A percentile compares a stretch with the other conserved stretches of the same genome.
Conservation (phyloP, 2,797 vertebrate species). For the Sandelia bainsii region DNA sequence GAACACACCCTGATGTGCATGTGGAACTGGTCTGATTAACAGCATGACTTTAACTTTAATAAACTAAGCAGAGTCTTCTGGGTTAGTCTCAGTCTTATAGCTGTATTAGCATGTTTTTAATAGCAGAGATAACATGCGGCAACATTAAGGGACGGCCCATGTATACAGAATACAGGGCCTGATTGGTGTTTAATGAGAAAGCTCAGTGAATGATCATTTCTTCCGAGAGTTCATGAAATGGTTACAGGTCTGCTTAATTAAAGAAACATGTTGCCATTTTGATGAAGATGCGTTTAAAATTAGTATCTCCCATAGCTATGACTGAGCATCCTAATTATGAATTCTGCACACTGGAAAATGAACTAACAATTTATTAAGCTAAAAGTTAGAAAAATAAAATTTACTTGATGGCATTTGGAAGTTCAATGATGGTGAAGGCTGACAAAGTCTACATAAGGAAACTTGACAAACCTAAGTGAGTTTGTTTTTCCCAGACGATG, state of each 20-base stretch:
- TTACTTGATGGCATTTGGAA: neutral
- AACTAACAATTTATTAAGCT: neutral
- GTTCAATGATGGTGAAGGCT: neutral
- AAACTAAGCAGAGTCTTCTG: conserved; percentile 42
- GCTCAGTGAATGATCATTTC: conserved; percentile 62
- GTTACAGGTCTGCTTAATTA: conserved; percentile 74
- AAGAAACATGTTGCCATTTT: conserved; percentile 74
- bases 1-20: neutral
- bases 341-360: conserved; percentile 6
- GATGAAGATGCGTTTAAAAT: conserved; percentile 73
- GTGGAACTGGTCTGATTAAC: conserved; percentile 41
- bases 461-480: neutral
- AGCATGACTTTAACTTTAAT: conserved; percentile 46
- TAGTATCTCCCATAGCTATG: conserved; percentile 37
- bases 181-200: conserved; percentile 78
- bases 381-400: neutral
- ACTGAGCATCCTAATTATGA: conserved; percentile 34
- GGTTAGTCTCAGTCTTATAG: conserved; percentile 25
- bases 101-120: conserved; percentile 37
- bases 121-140: conserved; percentile 24
- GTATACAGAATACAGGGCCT: conserved; percentile 32
- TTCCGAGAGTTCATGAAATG: conserved; percentile 65
- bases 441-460: neutral
- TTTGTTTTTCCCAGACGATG: neutral
- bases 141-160: conserved; percentile 24